These are phyloP conservation scores for Tricholauxania praeusta DNA, from an alignment of 2,888 invertebrate genomes.

Conservation along the genomic window DNA sequence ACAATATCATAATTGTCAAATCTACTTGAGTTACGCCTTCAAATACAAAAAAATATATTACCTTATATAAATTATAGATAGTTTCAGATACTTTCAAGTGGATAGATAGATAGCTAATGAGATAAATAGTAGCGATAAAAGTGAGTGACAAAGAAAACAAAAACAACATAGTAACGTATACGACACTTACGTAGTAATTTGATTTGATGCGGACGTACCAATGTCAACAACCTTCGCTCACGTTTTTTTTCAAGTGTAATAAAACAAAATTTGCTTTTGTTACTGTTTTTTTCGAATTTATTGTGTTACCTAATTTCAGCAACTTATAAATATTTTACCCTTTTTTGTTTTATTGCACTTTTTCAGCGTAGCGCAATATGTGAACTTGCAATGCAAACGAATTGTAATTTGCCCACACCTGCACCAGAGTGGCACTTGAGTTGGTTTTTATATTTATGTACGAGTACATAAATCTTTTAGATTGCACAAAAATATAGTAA, in stretches of 20 bases:
- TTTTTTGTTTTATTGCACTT: too few relatives aligned
- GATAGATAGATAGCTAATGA: conserved; percentile 2
- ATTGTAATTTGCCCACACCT: too few relatives aligned
- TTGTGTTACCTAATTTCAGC: too few relatives aligned
- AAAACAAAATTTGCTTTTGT: not conserved
- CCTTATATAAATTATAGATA: not conserved
- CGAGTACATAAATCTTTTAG: too few relatives aligned
- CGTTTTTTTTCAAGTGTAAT: conserved; percentile 3
- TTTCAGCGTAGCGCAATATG: too few relatives aligned
- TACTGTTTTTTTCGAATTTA: not conserved
- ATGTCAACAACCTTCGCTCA: conserved; percentile 15
- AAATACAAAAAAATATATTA: not conserved
- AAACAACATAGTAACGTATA: not conserved
- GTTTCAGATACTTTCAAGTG: not conserved
- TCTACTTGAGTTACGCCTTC: not conserved
- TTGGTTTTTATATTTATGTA: too few relatives aligned
- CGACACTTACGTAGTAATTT: not conserved
- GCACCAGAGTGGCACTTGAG: too few relatives aligned
- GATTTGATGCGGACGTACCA: not conserved
- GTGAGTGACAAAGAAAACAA: not conserved
- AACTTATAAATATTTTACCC: too few relatives aligned
- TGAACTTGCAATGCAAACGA: too few relatives aligned
- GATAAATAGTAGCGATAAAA: not conserved
- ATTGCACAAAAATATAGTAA: too few relatives aligned
- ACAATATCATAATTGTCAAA: not conserved